Evolutionary conservation across 2,888 invertebrate species (phyloP).

Genomic region (Lymantria dispar): DNA sequence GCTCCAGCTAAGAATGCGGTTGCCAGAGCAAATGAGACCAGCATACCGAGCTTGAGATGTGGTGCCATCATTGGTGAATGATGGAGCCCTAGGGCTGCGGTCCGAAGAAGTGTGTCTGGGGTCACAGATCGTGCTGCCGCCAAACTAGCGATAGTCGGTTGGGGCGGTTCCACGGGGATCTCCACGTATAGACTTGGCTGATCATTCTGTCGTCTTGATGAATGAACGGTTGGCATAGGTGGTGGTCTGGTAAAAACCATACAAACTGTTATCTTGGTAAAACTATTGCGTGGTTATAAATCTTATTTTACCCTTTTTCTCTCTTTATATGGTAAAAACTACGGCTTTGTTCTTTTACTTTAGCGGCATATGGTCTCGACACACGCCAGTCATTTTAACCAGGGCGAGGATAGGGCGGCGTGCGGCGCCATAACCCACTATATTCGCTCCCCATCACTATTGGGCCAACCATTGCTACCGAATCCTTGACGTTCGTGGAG

Average conservation of each 20-base stretch:
- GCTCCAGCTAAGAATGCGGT: constrained; percentile 87
- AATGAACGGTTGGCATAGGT: constrained; percentile 58
- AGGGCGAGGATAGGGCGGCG: too few species aligned
- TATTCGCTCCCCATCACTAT: too few species aligned
- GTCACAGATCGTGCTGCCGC: constrained; percentile 75
- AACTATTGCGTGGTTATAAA: too few species aligned
- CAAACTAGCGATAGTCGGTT: constrained; percentile 70
- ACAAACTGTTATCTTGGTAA: too few species aligned
- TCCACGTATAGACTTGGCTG: constrained; percentile 75
- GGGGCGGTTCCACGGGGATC: constrained; percentile 62
- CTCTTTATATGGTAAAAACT: too few species aligned
- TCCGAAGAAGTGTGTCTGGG: constrained; percentile 69
- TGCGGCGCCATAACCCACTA: too few species aligned
- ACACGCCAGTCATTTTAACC: too few species aligned
- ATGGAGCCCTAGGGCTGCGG: constrained; percentile 71
- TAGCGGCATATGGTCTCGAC: too few species aligned
- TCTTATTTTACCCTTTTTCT: too few species aligned
- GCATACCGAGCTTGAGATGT: constrained; percentile 86
- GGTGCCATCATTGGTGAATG: constrained; percentile 78
- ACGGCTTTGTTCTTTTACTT: too few species aligned
- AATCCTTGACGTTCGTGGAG: too few species aligned
- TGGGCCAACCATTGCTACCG: too few species aligned
- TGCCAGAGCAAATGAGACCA: constrained; percentile 87
- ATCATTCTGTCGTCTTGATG: constrained; percentile 55
- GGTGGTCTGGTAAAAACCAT: constrained; percentile 42